A percentile compares a stretch with the other conserved stretches of the same genome.
These are phyloP conservation scores for Scytalopus superciliaris DNA, from an alignment of 2,113 vertebrate species.

Conservation along the genomic window DNA sequence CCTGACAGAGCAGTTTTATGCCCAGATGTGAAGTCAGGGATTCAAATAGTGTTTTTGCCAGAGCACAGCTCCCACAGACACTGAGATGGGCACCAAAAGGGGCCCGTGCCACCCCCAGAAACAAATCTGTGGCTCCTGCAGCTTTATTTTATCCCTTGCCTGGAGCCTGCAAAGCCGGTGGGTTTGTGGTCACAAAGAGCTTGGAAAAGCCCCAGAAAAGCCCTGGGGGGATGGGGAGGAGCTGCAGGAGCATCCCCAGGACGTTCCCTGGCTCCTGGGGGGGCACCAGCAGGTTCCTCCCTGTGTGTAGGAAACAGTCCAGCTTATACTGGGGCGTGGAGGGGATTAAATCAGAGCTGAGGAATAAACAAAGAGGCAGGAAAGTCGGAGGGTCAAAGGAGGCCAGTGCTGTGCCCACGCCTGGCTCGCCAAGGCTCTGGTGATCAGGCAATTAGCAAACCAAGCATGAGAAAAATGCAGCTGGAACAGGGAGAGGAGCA, in stretches of 20 bases:
- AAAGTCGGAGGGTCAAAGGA: neutral
- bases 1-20: neutral
- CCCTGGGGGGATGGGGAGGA: rapidly evolving
- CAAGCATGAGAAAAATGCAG: constrained; percentile 14
- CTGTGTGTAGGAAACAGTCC: neutral
- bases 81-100: neutral
- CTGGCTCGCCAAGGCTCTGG: neutral
- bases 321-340: rapidly evolving
- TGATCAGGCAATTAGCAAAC: constrained; percentile 32
- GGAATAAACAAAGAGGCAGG: neutral
- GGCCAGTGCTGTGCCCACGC: neutral
- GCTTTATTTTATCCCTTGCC: neutral
- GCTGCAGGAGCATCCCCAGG: neutral
- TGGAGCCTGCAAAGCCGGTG: rapidly evolving
- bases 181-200: neutral
- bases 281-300: neutral
- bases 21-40: neutral
- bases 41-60: neutral
- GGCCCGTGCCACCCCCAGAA: neutral
- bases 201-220: neutral
- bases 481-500: neutral
- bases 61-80: neutral
- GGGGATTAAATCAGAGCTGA: neutral
- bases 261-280: neutral
- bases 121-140: neutral